These are phyloP conservation scores for Chloebia gouldiae DNA, from an alignment of 2,113 vertebrate genomes.

Conservation along the genomic window DNA sequence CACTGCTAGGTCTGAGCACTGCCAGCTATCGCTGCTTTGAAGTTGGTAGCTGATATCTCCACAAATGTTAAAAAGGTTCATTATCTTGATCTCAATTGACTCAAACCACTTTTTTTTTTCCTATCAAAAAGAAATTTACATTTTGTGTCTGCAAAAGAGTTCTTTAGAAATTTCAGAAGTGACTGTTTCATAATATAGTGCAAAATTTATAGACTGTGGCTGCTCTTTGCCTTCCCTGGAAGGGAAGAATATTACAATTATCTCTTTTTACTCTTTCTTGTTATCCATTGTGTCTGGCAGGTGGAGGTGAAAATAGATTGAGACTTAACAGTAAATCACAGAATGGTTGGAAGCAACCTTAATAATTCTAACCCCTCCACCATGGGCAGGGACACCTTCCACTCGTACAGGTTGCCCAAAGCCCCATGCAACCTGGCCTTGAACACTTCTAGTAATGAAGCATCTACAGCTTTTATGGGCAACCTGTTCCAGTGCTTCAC, in stretches of 20 bases:
- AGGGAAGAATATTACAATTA: background rate
- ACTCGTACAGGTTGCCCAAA: background rate
- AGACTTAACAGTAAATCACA: background rate
- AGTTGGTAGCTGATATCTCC: background rate
- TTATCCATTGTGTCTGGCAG: background rate
- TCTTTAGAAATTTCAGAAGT: background rate
- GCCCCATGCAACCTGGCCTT: background rate
- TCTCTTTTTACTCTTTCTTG: background rate
- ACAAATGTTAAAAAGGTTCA: background rate
- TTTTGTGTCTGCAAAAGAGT: background rate
- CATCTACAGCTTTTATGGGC: background rate
- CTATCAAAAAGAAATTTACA: background rate
- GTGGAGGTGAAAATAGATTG: background rate
- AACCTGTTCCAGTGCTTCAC: background rate
- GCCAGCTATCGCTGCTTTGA: background rate
- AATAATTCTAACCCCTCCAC: background rate
- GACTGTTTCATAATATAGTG: background rate
- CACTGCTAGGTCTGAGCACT: fast-evolving
- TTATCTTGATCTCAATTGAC: background rate
- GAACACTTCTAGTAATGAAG: background rate
- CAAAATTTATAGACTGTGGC: background rate
- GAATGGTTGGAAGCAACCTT: background rate
- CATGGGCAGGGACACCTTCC: background rate
- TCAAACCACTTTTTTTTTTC: background rate
- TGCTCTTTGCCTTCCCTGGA: background rate